These are phyloP conservation scores for Tinea semifulvella DNA, from an alignment of 2,888 invertebrate species.

Conservation along the genomic window DNA sequence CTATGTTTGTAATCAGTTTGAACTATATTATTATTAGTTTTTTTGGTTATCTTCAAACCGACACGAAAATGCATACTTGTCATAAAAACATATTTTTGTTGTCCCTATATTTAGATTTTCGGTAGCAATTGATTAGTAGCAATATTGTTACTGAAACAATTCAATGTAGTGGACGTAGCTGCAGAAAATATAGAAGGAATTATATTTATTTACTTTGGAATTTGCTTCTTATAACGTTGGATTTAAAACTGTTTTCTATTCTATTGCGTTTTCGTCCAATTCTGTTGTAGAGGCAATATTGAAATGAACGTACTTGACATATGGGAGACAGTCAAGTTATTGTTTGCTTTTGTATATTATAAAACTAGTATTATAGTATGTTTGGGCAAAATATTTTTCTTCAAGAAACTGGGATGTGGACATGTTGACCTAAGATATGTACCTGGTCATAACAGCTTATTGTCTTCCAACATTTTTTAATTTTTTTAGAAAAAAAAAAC, in stretches of 20 bases:
- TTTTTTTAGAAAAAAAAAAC: no score
- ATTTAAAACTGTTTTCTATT: background rate
- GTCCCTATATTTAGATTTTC: no score
- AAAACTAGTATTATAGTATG: slow-evolving; percentile 2
- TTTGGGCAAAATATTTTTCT: slow-evolving; percentile 2
- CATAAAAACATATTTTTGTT: no score
- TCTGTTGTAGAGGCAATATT: slow-evolving; percentile 13
- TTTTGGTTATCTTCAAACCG: no score
- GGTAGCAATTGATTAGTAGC: no score
- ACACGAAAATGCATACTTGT: no score
- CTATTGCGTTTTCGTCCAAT: background rate
- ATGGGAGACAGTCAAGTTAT: slow-evolving; percentile 13
- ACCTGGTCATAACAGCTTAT: no score
- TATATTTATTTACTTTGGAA: background rate
- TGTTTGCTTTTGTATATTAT: slow-evolving; percentile 14
- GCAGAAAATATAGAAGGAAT: background rate
- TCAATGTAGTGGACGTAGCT: slow-evolving; percentile 4
- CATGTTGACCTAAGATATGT: no score
- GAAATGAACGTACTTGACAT: slow-evolving; percentile 15
- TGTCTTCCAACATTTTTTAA: no score
- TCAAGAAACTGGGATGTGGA: background rate
- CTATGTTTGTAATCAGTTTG: no score
- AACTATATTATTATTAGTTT: no score
- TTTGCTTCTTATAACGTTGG: no score
- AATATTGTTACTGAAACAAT: slow-evolving; percentile 3